Conservation (phyloP, 2,113 vertebrate species). For the Scopus umbretta region DNA sequence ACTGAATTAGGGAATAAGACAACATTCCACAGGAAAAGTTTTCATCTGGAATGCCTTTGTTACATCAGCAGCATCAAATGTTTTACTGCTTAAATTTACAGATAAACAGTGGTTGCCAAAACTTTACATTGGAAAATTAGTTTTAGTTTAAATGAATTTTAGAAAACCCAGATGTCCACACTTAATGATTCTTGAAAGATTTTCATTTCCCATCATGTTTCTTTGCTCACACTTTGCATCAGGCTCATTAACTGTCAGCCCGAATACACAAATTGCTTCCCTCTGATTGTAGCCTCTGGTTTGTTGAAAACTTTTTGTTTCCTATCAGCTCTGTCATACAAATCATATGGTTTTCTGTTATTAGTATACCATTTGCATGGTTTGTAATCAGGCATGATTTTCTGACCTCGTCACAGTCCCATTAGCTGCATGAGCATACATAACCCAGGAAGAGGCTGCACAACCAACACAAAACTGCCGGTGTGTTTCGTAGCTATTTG, state of each 20-base stretch:
- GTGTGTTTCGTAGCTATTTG: neutral
- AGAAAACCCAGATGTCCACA: neutral
- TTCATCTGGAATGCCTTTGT: neutral
- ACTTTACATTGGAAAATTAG: neutral
- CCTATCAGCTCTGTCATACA: neutral
- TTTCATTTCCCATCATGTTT: constrained; percentile 3
- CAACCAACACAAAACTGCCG: neutral
- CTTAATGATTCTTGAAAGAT: constrained; percentile 2
- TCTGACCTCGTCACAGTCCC: neutral
- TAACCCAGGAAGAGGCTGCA: neutral
- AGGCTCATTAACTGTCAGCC: neutral
- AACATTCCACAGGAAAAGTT: neutral
- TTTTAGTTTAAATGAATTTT: constrained; percentile 14
- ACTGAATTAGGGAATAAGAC: neutral
- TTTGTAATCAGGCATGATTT: neutral
- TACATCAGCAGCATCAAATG: neutral
- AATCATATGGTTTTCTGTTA: neutral
- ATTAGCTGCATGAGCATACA: neutral
- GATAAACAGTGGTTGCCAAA: neutral
- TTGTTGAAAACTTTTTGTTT: neutral
- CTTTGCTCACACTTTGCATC: neutral
- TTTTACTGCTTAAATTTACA: neutral
- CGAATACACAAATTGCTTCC: neutral
- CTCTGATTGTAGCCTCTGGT: neutral
- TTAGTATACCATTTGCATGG: neutral